Conservation (phyloP, 2,888 invertebrate genomes). For the Eupithecia centaureata region DNA sequence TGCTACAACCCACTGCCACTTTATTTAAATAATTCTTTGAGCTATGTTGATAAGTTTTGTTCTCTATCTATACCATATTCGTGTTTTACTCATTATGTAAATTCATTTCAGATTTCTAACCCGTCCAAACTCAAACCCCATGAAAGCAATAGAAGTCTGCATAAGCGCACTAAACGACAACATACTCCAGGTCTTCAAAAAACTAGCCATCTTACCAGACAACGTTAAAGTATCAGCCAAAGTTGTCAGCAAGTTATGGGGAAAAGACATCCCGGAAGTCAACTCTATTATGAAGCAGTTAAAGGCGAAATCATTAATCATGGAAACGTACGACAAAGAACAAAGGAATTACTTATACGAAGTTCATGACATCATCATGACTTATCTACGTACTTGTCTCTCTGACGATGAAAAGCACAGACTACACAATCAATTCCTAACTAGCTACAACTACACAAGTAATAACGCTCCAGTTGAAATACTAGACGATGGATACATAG, state of each 20-base stretch:
- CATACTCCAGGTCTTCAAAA: conserved; percentile 81
- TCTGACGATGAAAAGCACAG: conserved; percentile 69
- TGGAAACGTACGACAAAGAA: conserved; percentile 85
- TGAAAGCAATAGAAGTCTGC: conserved; percentile 84
- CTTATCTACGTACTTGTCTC: conserved; percentile 82
- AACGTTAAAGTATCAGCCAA: conserved; percentile 87
- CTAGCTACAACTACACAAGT: conserved; percentile 82
- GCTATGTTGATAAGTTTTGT: too few species aligned
- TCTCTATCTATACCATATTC: too few species aligned
- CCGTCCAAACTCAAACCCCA: conserved; percentile 65
- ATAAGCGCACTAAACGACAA: conserved; percentile 82
- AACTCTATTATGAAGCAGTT: conserved; percentile 86
- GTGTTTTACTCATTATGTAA: background rate
- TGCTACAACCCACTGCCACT: too few species aligned
- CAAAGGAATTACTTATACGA: conserved; percentile 87
- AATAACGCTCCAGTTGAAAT: conserved; percentile 82
- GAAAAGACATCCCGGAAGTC: conserved; percentile 72
- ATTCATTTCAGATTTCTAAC: conserved; percentile 57
- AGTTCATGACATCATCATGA: conserved; percentile 87
- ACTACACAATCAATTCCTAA: conserved; percentile 84
- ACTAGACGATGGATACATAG: conserved; percentile 89
- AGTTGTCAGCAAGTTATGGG: conserved; percentile 78
- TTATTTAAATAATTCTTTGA: too few species aligned
- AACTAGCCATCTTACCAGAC: conserved; percentile 87
- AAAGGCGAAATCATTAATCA: conserved; percentile 87